Evolutionary conservation across 2,797 vertebrate species (phyloP).

Genomic region (Eupleurogrammus muticus): DNA sequence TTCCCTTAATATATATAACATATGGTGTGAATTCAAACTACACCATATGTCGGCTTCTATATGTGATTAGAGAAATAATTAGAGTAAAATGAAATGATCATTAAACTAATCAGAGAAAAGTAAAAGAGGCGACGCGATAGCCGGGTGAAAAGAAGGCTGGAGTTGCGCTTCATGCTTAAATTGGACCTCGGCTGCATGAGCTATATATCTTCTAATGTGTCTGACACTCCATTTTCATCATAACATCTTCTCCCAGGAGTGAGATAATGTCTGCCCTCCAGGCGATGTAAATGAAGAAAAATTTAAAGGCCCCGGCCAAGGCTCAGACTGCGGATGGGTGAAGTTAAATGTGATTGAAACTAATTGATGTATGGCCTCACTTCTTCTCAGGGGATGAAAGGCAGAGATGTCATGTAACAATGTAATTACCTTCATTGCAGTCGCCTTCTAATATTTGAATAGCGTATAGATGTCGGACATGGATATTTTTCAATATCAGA

Average conservation of each 20-base stretch:
- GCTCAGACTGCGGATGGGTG: constrained; percentile 50
- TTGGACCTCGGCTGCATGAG: constrained; percentile 38
- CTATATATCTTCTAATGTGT: constrained; percentile 61
- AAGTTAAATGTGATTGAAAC: constrained; percentile 71
- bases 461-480: constrained; percentile 14
- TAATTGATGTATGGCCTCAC: constrained; percentile 70
- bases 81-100: constrained; percentile 35
- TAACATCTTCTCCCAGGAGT: constrained; percentile 67
- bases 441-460: constrained; percentile 44
- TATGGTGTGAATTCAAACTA: not conserved
- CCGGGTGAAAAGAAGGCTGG: constrained; percentile 38
- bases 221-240: constrained; percentile 72
- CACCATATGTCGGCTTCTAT: not conserved
- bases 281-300: constrained; percentile 72
- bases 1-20: not conserved
- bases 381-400: constrained; percentile 65
- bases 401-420: constrained; percentile 66
- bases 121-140: constrained; percentile 23
- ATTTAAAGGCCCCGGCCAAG: constrained; percentile 48
- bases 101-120: constrained; percentile 32
- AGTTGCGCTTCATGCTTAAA: constrained; percentile 50
- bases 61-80: constrained; percentile 14
- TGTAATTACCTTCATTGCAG: constrained; percentile 62
- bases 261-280: constrained; percentile 67
- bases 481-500: constrained; percentile 23